Base-by-base conservation (phyloP, 2,888 invertebrate species). In the Lagria hirta region DNA sequence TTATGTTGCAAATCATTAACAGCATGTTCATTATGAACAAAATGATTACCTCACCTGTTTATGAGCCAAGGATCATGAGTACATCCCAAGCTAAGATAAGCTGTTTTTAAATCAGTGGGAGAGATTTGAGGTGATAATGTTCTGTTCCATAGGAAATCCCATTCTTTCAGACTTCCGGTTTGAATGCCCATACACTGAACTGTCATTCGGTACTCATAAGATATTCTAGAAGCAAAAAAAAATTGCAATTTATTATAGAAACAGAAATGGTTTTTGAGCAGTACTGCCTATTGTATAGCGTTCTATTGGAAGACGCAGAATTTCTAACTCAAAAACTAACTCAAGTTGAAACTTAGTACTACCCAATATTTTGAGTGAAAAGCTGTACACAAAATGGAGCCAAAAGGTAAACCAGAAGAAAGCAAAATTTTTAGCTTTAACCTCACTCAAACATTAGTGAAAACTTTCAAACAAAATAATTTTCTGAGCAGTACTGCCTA, bases 71-170 rank as follows among this genome's bases (percentile, higher is more conserved):
- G 74, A 29, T 77, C 75, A 43, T 73, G 70, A 0, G 77, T 75
- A 48, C 74, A 73, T n/a, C 80, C 76, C 52, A 81, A 64, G 35
- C 66, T 64, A 48, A 71, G 72, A 58, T 70, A 71, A 24, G 78
- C 72, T 30, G 74, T 68, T 48, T 75, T 66, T 18, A 69, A 64
- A 70, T 75, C 51, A 5, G 72, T 79, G 1, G 76, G 71, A 1
- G 83, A 82, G 27, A 82, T 79, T 7, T 77, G 76, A 1, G 82
- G 72, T 33, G 73, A 73, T 18, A 70, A 57, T 70, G 83, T 87
- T 54, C 79, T 71, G 2, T 75, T 57, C 79, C 83, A 85, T 21
- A 86, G 71, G 66, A 84, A 83, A 17, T 84, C 75, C 81, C 87
- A 90, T 61, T 87, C 87, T 0, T 72, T 71, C 12, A 77, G 69